Conservation (phyloP, 2,797 vertebrate genomes). For the Enteromius unitaeniatus region DNA sequence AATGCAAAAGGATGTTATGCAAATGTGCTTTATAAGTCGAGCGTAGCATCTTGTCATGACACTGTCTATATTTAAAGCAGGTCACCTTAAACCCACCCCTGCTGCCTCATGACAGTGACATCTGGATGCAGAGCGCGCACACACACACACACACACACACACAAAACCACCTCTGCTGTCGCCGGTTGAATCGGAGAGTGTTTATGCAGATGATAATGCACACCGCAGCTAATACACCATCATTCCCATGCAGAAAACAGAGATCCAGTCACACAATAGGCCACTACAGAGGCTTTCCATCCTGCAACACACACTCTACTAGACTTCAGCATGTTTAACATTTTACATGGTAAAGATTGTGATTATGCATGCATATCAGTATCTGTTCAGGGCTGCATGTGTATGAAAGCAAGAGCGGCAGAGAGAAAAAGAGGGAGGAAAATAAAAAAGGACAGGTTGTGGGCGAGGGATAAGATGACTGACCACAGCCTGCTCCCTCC, state of each 20-base stretch:
- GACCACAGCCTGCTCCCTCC: conserved; percentile 69
- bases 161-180: conserved; percentile 37
- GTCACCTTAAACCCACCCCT: conserved; percentile 80
- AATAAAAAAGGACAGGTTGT: conserved; percentile 53
- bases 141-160: conserved; percentile 25
- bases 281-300: conserved; percentile 65
- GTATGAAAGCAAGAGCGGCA: conserved; percentile 3
- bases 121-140: conserved; percentile 69
- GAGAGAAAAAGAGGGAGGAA: conserved; percentile 4
- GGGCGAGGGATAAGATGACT: conserved; percentile 67
- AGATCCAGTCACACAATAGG: conserved; percentile 63
- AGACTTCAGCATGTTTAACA: conserved; percentile 53
- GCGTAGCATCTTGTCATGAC: conserved; percentile 80
- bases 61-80: conserved; percentile 86
- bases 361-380: conserved; percentile 67
- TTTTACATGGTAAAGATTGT: conserved; percentile 54
- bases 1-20: conserved; percentile 69
- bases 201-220: conserved; percentile 70
- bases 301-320: conserved; percentile 56
- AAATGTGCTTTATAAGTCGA: conserved; percentile 79
- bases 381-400: conserved; percentile 2
- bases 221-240: conserved; percentile 74
- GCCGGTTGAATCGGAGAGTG: conserved; percentile 40
- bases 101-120: conserved; percentile 78
- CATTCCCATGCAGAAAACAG: conserved; percentile 70